A percentile compares a stretch with the other conserved stretches of the same genome.
Evolutionary conservation across 2,888 invertebrate genomes (phyloP).

Genomic region (Heliconius erato): DNA sequence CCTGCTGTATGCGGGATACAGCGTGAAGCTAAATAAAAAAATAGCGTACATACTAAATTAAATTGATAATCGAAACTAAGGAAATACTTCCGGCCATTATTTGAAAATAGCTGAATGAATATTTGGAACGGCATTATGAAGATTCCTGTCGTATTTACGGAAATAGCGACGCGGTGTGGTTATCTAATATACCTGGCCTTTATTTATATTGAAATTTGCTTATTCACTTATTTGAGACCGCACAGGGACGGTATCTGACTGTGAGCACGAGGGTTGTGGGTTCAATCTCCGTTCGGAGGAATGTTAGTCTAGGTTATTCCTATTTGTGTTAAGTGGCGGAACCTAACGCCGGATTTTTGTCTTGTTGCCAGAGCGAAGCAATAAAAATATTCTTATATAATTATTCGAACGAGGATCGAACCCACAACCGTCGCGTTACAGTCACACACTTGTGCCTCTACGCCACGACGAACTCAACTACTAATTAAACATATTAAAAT

Average conservation of each 20-base stretch:
- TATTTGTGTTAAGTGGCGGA: too few species aligned
- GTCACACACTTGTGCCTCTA: too few species aligned
- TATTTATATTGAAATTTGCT: not conserved
- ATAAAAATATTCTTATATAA: too few species aligned
- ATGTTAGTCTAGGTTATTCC: too few species aligned
- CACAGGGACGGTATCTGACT: not conserved
- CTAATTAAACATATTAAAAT: too few species aligned
- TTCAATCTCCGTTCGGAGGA: too few species aligned
- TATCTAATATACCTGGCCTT: slow-evolving; percentile 10
- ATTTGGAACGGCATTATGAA: slow-evolving; percentile 22
- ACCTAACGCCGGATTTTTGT: too few species aligned
- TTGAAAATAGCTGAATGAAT: slow-evolving; percentile 25
- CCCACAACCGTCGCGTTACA: too few species aligned
- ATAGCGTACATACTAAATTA: not conserved
- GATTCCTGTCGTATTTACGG: slow-evolving; percentile 9
- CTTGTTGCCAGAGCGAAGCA: too few species aligned
- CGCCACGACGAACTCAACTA: too few species aligned
- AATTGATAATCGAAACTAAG: not conserved
- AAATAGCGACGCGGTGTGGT: slow-evolving; percentile 13
- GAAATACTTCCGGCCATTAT: slow-evolving; percentile 18
- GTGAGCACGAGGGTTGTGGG: too few species aligned
- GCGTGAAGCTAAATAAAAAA: not conserved
- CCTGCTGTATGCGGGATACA: not conserved
- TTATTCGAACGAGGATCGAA: too few species aligned
- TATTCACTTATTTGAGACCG: not conserved